Conservation (phyloP, 2,113 vertebrate genomes). For the Podarcis cretensis region DNA sequence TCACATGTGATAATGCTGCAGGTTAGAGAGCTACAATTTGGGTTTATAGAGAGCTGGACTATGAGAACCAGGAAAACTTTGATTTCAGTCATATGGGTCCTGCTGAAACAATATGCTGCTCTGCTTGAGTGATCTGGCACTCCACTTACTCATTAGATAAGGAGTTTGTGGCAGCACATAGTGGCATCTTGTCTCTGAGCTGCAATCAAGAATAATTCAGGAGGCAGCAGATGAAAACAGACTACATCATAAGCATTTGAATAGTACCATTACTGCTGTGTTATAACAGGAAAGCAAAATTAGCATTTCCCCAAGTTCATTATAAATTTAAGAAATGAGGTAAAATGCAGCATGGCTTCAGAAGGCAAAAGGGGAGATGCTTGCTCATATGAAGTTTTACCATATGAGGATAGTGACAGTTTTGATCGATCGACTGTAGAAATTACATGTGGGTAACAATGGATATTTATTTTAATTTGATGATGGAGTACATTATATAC, state of each 20-base stretch:
- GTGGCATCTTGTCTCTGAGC: constrained; percentile 62
- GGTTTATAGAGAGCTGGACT: not conserved
- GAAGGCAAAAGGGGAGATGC: not conserved
- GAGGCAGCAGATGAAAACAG: constrained; percentile 51
- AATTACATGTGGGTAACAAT: constrained; percentile 35
- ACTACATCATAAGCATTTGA: constrained; percentile 59
- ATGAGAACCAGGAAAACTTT: not conserved
- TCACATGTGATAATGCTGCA: not conserved
- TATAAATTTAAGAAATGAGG: constrained; percentile 61
- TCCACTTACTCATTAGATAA: constrained; percentile 54
- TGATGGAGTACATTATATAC: constrained; percentile 31
- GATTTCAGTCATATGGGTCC: constrained; percentile 53
- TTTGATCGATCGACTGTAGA: constrained; percentile 32
- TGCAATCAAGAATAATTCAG: constrained; percentile 63
- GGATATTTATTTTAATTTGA: constrained; percentile 50
- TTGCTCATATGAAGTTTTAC: constrained; percentile 41
- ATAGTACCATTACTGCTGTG: constrained; percentile 49
- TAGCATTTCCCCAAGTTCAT: constrained; percentile 55
- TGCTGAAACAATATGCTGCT: constrained; percentile 39
- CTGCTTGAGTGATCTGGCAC: constrained; percentile 45
- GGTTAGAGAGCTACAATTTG: not conserved
- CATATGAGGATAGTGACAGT: constrained; percentile 30
- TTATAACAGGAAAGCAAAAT: constrained; percentile 64
- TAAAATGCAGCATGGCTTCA: constrained; percentile 45
- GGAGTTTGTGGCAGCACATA: constrained; percentile 35